phyloP scores from a whole-genome alignment of 2,888 invertebrate genomes.

The Caenorhabditis parvicauda region DNA sequence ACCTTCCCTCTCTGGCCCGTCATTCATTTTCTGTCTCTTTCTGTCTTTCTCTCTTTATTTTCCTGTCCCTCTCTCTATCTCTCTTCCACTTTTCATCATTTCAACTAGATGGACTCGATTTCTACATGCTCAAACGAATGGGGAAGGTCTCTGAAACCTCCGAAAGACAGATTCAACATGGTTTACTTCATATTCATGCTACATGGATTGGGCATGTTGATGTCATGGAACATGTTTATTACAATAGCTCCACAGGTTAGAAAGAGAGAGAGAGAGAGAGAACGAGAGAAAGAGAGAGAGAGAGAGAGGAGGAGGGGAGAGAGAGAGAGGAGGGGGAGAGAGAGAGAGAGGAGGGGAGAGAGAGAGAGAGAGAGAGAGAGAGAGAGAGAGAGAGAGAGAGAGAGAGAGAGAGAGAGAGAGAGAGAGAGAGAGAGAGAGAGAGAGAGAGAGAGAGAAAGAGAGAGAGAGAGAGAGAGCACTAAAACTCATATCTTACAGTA shows the following conservation, averaged over 20 bases:
- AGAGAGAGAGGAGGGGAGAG: background rate
- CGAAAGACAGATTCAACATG: slow-evolving; percentile 22
- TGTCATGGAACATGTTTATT: slow-evolving; percentile 46
- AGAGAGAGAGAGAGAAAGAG: background rate
- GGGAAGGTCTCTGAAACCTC: slow-evolving; percentile 13
- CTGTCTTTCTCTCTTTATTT: background rate
- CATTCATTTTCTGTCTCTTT: background rate
- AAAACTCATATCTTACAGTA: slow-evolving; percentile 52
- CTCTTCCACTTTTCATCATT: background rate
- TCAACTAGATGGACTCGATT: slow-evolving; percentile 5
- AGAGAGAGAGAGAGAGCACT: no score
- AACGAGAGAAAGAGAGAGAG: background rate
- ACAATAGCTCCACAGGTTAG: slow-evolving; percentile 38
- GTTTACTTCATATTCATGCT: slow-evolving; percentile 41
- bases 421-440: no score
- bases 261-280: background rate
- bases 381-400: background rate
- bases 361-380: background rate
- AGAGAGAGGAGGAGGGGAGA: background rate
- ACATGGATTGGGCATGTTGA: slow-evolving; percentile 43
- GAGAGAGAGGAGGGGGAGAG: no score
- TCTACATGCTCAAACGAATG: no score
- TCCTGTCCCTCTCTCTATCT: background rate
- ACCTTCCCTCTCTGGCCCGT: no score
- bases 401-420: background rate